Evolutionary conservation across 1,140 invertebrate genomes (phyloP), one percentile per base, ranked within the genome.

Genomic region (Heliconius himera): DNA sequence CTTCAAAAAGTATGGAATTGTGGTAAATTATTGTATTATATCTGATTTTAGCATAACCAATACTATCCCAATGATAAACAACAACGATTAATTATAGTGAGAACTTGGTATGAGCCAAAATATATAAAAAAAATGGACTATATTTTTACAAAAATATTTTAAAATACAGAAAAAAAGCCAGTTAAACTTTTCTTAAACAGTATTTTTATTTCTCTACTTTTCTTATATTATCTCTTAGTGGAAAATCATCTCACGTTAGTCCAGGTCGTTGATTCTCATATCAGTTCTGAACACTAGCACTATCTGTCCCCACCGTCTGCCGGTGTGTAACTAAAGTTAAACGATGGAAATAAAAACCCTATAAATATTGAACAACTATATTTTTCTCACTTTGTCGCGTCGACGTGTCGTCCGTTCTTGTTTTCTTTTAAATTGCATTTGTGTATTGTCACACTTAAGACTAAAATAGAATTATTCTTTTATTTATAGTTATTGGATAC

Each of bases 341-440:
- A 94, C 89, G 90, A 92, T 87, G 90, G 88, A 91, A 91, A 94
- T 94, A 94, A 93, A 93, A 94, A 89, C 91, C 90, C 89, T 92
- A 94, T 94, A 93, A 94, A 93, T 94, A 94, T 94, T 94, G 91
- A 93, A 90, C 89, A 89, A 92, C 87, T 87, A 91, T 93, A 93
- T 93, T 92, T 93, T 94, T 93, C 91, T 92, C 91, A 94, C 92
- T 94, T 94, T 92, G 91, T 92, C 88, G 90, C 84, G 80, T 83
- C 80, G 82, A 81, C 86, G 79, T 87, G 85, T 86, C 85, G 85
- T 83, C 81, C 81, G 82, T 87, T 66, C 72, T 51, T 84, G 75
- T 74, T 73, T 83, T 80, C 74, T 79, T 81, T 51, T 77, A 74
- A 83, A 78, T 79, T 78, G 54, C 75, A 29, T 66, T 41, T 60